A percentile compares a stretch with the other conserved stretches of the same genome.
phyloP scores from a whole-genome alignment of 2,888 invertebrate genomes.

The Epinotia ramella region DNA sequence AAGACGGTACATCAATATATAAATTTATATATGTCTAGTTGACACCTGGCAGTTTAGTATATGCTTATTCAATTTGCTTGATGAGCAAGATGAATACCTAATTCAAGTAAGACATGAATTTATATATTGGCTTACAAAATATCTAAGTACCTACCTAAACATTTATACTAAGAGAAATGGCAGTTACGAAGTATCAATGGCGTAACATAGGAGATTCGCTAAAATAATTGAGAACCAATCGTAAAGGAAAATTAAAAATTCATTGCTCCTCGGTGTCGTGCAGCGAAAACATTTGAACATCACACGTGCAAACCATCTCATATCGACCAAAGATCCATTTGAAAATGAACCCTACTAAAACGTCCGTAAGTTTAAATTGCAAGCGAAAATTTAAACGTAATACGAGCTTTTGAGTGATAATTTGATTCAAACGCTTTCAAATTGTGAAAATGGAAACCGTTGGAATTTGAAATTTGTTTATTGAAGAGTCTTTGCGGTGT shows the following conservation, averaged over 20 bases:
- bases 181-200: slow-evolving; percentile 3
- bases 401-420: slow-evolving; percentile 4
- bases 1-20: no score
- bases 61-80: no score
- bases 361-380: neutral
- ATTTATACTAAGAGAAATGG: neutral
- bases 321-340: neutral
- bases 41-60: no score
- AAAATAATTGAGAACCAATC: slow-evolving; percentile 14
- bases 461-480: slow-evolving; percentile 44
- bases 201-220: neutral
- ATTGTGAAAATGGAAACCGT: slow-evolving; percentile 32
- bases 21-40: no score
- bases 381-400: neutral
- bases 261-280: slow-evolving; percentile 13
- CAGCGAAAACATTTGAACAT: slow-evolving; percentile 13
- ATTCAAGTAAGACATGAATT: no score
- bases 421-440: slow-evolving; percentile 22
- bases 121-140: no score
- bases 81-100: no score
- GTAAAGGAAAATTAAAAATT: slow-evolving; percentile 21
- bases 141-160: neutral
- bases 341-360: slow-evolving; percentile 5
- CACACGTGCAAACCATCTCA: slow-evolving; percentile 4
- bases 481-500: slow-evolving; percentile 35